Evolutionary conservation across 2,888 invertebrate genomes (phyloP), one percentile per base, ranked within the genome.

Genomic region (Plemyria rubiginata): DNA sequence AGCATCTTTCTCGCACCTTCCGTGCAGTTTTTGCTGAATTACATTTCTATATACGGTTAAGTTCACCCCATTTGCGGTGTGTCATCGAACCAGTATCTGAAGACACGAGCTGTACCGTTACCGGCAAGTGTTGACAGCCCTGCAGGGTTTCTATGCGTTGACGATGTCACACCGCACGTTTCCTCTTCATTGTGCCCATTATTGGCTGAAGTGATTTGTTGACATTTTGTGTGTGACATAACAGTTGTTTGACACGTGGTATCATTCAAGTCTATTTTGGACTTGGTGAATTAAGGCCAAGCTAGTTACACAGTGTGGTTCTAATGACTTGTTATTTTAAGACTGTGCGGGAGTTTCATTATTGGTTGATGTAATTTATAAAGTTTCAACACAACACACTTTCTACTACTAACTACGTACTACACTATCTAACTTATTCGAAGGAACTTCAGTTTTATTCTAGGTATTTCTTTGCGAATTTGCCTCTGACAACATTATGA

Each of bases 11-110:
- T 74, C 75, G 74, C 78, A 75, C 79, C 75, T 77, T 65, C 54
- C 70, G 56, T 55, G 67, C 54, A 66, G 70, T 70, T 74, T 79
- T 79, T 80, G 78, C 75, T 63, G 70, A 75, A 78, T 79, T 77
- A 78, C 75, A 67, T 67, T 58, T 54, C 75, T 71, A 61, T 77
- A 73, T 70, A 71, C 65, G 73, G 77, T 58, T 60, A 56, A 67
- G 65, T 69, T 62, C 62, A 60, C 53, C 62, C 71, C 62, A 68
- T 72, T 67, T 65, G 54, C 32, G 51, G 61, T 55, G 29, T 38
- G 49, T 60, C 60, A 28, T 38, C 22, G 13, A 52, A 52, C 43
- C 41, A 22, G 32, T 51, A 32, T 43, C 32, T 32, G 15, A 54
- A 73, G n/a, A 8, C 12, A 28, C 48, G 48, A 50, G 70, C 22